Evolutionary conservation across 2,888 invertebrate genomes (phyloP).

Genomic region (Loripinus fragilis): DNA sequence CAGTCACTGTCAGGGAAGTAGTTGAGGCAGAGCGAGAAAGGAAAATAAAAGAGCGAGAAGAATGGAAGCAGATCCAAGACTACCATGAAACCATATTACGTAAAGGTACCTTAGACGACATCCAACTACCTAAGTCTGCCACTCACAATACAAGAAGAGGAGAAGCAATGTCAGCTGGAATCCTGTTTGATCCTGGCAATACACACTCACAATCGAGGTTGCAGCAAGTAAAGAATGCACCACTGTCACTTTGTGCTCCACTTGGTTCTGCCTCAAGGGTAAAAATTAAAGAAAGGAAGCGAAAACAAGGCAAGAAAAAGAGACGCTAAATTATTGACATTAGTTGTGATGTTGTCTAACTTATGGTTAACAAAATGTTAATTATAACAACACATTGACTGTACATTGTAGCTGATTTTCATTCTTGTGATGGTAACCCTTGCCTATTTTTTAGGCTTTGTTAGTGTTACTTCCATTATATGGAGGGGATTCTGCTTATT

Average conservation of each 20-base stretch:
- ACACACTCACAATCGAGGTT: background rate
- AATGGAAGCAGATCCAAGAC: conserved; percentile 52
- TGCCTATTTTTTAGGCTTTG: too few species aligned
- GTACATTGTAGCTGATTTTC: too few species aligned
- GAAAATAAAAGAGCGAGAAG: conserved; percentile 59
- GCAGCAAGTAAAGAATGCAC: background rate
- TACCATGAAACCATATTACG: conserved; percentile 64
- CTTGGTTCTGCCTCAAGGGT: conserved; percentile 1
- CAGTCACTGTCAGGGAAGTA: conserved; percentile 50
- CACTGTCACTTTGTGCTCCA: conserved; percentile 17
- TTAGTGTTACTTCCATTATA: too few species aligned
- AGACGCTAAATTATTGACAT: too few species aligned
- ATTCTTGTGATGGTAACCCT: too few species aligned
- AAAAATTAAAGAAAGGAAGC: background rate
- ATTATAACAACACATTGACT: too few species aligned
- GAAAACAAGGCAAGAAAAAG: background rate
- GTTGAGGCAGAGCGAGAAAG: conserved; percentile 59
- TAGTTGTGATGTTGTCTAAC: too few species aligned
- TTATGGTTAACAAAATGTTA: too few species aligned
- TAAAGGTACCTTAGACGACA: background rate
- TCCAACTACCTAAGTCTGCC: background rate
- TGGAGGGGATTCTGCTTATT: too few species aligned
- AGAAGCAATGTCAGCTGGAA: background rate
- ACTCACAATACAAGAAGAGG: background rate
- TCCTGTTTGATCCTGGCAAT: background rate